These are phyloP conservation scores for Eubasilissa regina DNA, from an alignment of 1,140 invertebrate species.

Conservation along the genomic window DNA sequence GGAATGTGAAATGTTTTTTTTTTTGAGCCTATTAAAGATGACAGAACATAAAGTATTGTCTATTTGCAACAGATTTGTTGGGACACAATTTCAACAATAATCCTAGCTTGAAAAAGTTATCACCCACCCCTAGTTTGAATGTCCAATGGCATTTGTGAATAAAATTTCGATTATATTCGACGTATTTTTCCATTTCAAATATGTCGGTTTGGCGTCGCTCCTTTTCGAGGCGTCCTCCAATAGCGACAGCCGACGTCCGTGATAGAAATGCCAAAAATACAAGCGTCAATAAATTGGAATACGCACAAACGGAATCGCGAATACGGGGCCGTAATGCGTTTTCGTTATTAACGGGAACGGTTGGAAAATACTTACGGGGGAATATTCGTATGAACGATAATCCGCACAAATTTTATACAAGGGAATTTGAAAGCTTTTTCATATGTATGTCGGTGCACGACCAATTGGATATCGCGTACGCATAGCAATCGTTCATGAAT, in stretches of 20 bases:
- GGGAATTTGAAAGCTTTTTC: no score
- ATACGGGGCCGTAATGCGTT: neutral
- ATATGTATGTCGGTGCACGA: no score
- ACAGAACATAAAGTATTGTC: neutral
- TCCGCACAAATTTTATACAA: no score
- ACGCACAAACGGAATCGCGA: neutral
- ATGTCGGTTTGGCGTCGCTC: slow-evolving; percentile 5
- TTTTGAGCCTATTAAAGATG: neutral
- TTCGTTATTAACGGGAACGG: neutral
- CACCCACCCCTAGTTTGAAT: neutral
- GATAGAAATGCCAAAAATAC: slow-evolving; percentile 14
- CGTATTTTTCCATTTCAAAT: slow-evolving; percentile 16
- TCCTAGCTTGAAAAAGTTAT: no score
- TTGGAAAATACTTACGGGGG: neutral
- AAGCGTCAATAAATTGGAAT: neutral
- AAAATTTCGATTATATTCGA: slow-evolving; percentile 1
- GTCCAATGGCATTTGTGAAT: slow-evolving; percentile 22
- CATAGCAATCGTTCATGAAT: no score
- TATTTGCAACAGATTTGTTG: neutral
- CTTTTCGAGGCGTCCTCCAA: slow-evolving; percentile 1
- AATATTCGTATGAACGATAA: no score
- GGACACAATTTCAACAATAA: neutral
- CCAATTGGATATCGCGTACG: no score
- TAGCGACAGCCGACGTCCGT: slow-evolving; percentile 3
- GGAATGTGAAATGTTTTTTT: no score